Evolutionary conservation across 1,140 invertebrate genomes (phyloP).

Genomic region (Rhyacophila brunnea): DNA sequence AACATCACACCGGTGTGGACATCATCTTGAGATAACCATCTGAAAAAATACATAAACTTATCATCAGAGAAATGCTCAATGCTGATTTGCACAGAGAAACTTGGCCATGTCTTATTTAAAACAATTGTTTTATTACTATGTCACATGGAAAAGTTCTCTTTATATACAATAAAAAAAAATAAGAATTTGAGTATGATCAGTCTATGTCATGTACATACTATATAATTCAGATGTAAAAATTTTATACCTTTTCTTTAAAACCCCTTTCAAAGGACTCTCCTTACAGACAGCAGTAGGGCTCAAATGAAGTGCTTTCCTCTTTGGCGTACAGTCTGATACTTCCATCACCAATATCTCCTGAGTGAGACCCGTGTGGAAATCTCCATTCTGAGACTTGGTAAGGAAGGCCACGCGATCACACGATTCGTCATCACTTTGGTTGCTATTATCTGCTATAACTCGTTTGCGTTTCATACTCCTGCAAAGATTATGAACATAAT

Average conservation of each 20-base stretch:
- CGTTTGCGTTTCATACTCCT: slow-evolving; percentile 59
- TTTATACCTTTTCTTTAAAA: slow-evolving; percentile 54
- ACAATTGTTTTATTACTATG: too few species aligned
- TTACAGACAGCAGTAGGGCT: slow-evolving; percentile 46
- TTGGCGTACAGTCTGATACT: slow-evolving; percentile 56
- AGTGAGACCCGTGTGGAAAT: slow-evolving; percentile 62
- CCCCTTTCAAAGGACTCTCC: slow-evolving; percentile 58
- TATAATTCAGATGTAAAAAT: too few species aligned
- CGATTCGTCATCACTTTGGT: slow-evolving; percentile 39
- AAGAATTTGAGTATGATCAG: too few species aligned
- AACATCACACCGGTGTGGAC: slow-evolving; percentile 65
- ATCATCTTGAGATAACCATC: slow-evolving; percentile 54
- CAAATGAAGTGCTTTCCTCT: slow-evolving; percentile 53
- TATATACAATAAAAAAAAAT: too few species aligned
- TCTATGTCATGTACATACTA: too few species aligned
- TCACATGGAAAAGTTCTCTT: too few species aligned
- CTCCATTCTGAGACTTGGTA: slow-evolving; percentile 42
- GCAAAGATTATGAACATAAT: too few species aligned
- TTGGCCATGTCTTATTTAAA: too few species aligned
- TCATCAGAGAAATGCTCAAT: too few species aligned
- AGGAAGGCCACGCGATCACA: slow-evolving; percentile 32
- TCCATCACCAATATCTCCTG: slow-evolving; percentile 63
- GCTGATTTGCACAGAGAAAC: too few species aligned
- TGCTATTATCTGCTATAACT: slow-evolving; percentile 48
- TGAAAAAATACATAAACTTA: too few species aligned